Conservation (phyloP, 1,140 invertebrate species). For the Calliphora vicina region DNA sequence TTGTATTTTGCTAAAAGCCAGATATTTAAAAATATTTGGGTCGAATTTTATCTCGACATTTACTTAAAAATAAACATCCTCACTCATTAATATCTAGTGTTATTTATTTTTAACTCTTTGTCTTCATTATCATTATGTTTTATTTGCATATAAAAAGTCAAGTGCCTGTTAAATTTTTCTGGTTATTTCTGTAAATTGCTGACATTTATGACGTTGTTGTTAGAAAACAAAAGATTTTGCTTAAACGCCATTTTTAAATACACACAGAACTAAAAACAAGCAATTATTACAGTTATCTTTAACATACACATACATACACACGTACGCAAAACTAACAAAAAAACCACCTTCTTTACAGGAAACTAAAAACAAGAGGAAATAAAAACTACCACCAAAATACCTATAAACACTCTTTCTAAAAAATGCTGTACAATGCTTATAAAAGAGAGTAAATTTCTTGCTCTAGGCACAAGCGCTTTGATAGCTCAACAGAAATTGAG, state of each 20-base stretch:
- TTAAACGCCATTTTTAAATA: slow-evolving; percentile 31
- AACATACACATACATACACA: not conserved
- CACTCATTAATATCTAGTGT: too few species aligned
- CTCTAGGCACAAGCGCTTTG: not conserved
- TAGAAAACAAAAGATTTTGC: slow-evolving; percentile 9
- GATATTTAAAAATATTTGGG: too few species aligned
- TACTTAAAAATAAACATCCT: too few species aligned
- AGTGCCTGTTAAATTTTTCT: slow-evolving; percentile 15
- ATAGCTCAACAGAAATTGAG: not conserved
- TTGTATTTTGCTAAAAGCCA: too few species aligned
- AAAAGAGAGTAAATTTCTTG: not conserved
- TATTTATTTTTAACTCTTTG: not conserved
- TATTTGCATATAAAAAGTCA: not conserved
- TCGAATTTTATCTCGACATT: too few species aligned
- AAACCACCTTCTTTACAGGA: not conserved
- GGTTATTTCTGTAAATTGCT: not conserved
- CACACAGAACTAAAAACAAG: not conserved
- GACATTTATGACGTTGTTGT: slow-evolving; percentile 9
- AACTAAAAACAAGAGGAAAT: not conserved
- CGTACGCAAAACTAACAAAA: not conserved
- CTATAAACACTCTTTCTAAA: not conserved
- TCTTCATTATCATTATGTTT: not conserved
- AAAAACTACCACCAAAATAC: not conserved
- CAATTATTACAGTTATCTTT: slow-evolving; percentile 23
- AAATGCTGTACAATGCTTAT: not conserved